Evolutionary conservation across 1,140 invertebrate genomes (phyloP), one percentile per base, ranked within the genome.

Genomic region (Leptonema lineaticorne): DNA sequence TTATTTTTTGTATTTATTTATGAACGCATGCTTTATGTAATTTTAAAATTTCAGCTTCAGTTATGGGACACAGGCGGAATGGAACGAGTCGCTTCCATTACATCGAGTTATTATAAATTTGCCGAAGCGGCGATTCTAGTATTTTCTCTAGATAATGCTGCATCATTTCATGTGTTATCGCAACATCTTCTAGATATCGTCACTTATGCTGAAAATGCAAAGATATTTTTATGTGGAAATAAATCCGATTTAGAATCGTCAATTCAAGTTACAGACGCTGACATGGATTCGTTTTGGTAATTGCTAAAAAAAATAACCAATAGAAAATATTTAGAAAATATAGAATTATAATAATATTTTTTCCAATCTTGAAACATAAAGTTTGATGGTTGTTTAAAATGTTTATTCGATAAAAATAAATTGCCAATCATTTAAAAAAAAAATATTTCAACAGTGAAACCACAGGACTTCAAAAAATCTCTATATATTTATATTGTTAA

Each of bases 41-140:
- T 22, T 33, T n/a, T 9, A 27, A 41, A 41, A 74, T 83, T 82
- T 56, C 74, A 96, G 93, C 81, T 96, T 45, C 92, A 95, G 83
- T 79, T 96, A 74, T 96, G 93, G 93, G 94, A 96, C 75, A 96
- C 94, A 46, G 93, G 93, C 74, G 94, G 93, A 67, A 94, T 96
- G 92, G 94, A 96, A 81, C 85, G 94, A 77, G 92, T 96, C 33
- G 93, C 93, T 26, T 93, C 92, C n/a, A 91, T 96, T 8, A 96
- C 93, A 1, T 94, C 92, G 14, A 94, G 92, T 73, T 96, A 96
- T 76, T 96, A 95, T 75, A 96, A 96, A 82, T 95, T 94, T 83
- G 92, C 93, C 9, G 93, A 95, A 78, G 94, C 92, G 66, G 94
- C 93, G 56, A 91, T 96, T 73, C 80, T 96, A 48, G 93, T 95